These are phyloP conservation scores for Corythornis cristatus DNA, from an alignment of 2,113 vertebrate genomes.

Conservation along the genomic window DNA sequence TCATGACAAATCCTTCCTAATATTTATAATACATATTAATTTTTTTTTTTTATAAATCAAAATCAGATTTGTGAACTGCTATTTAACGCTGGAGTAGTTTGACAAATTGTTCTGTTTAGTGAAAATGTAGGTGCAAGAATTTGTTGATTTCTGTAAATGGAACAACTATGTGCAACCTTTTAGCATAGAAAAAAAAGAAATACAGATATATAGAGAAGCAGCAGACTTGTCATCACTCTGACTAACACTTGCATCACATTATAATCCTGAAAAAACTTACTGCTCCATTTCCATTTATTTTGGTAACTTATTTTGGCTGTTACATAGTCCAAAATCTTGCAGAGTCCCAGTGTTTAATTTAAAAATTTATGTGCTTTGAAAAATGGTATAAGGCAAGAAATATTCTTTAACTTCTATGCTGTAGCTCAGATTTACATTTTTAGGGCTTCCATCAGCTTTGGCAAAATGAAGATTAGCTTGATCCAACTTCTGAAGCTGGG, in stretches of 20 bases:
- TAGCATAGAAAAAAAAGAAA: constrained; percentile 5
- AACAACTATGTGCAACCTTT: not conserved
- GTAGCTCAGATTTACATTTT: constrained; percentile 47
- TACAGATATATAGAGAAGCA: not conserved
- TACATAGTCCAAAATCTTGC: constrained; percentile 18
- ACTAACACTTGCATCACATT: constrained; percentile 45
- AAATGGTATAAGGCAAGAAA: constrained; percentile 29
- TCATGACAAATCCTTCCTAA: not conserved
- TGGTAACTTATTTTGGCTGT: constrained; percentile 44
- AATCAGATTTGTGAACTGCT: not conserved
- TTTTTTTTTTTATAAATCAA: not conserved
- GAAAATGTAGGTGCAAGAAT: not conserved
- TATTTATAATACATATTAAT: not conserved
- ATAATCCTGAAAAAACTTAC: constrained; percentile 14
- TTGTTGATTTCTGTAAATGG: not conserved
- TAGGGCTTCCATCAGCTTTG: constrained; percentile 69
- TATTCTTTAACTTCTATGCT: constrained; percentile 48
- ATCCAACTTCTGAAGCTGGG: constrained; percentile 77
- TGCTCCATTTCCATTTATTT: constrained; percentile 48
- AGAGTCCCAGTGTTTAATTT: constrained; percentile 4
- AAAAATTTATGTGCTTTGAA: constrained; percentile 54
- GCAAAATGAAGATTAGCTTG: constrained; percentile 60
- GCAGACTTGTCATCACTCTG: constrained; percentile 31
- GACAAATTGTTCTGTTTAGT: not conserved
- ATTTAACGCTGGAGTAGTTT: not conserved